Conservation (phyloP, 2,888 invertebrate species). For the Ennomos erosarius region DNA sequence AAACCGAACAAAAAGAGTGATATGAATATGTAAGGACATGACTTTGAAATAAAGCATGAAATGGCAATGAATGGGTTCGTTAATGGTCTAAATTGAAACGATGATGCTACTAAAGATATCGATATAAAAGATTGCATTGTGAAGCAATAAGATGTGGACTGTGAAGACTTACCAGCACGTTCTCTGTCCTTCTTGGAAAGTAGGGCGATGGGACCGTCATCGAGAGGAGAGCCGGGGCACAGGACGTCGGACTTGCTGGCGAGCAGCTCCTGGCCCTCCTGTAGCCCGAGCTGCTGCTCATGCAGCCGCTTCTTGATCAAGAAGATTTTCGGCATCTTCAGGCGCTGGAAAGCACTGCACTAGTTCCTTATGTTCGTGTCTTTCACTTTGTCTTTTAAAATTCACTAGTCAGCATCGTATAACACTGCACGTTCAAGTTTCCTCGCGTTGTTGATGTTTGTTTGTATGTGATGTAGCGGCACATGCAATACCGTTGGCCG, state of each 20-base stretch:
- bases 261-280: constrained; percentile 92
- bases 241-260: constrained; percentile 87
- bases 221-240: constrained; percentile 84
- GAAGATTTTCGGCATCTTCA: constrained; percentile 96
- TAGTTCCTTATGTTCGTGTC: constrained; percentile 71
- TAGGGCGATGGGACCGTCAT: constrained; percentile 86
- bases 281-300: constrained; percentile 94
- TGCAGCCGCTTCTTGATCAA: constrained; percentile 95
- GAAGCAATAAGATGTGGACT: constrained; percentile 6
- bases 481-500: constrained; percentile 83
- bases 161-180: constrained; percentile 68
- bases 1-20: constrained; percentile 31
- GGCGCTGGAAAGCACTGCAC: constrained; percentile 70
- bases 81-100: constrained; percentile 26
- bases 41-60: constrained; percentile 27
- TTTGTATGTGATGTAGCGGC: constrained; percentile 78
- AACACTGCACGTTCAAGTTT: constrained; percentile 78
- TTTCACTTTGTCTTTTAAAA: constrained; percentile 75
- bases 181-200: constrained; percentile 83
- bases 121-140: constrained; percentile 19
- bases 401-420: constrained; percentile 79
- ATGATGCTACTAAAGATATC: constrained; percentile 24
- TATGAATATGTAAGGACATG: constrained; percentile 34
- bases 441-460: constrained; percentile 77
- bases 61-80: constrained; percentile 23